These are phyloP conservation scores for Plodia interpunctella DNA, from an alignment of 1,140 invertebrate genomes.

Conservation along the genomic window DNA sequence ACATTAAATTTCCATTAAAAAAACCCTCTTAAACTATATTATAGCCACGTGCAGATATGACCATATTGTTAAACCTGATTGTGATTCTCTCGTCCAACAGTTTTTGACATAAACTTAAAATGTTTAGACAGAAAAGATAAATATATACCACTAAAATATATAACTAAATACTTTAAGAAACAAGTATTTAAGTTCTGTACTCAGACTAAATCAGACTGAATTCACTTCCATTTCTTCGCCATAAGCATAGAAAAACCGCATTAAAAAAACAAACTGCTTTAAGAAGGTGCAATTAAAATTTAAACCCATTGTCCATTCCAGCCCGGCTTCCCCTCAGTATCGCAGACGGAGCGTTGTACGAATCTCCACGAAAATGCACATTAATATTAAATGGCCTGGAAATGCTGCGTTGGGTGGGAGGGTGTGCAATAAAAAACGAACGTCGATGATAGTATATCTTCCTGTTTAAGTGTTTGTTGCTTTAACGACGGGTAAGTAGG, in stretches of 20 bases:
- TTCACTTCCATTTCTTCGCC: neutral
- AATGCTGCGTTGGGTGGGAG: conserved; percentile 64
- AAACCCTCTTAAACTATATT: too few species aligned
- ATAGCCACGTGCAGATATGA: too few species aligned
- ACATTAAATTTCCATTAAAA: too few species aligned
- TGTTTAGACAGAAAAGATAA: too few species aligned
- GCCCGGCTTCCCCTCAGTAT: conserved; percentile 51
- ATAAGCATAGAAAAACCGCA: neutral
- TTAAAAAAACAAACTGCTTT: neutral
- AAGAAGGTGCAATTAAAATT: conserved; percentile 54
- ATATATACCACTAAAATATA: too few species aligned
- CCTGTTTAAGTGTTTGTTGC: conserved; percentile 26
- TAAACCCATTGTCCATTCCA: conserved; percentile 53
- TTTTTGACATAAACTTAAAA: too few species aligned
- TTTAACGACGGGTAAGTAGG: neutral
- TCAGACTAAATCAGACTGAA: too few species aligned
- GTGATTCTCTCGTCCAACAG: too few species aligned
- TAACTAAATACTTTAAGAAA: too few species aligned
- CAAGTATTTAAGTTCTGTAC: too few species aligned
- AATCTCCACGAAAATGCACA: conserved; percentile 76
- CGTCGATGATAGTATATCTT: conserved; percentile 62
- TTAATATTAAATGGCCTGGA: conserved; percentile 77
- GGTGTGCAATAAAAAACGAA: conserved; percentile 65
- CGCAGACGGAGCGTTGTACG: conserved; percentile 69
- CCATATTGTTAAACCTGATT: too few species aligned